phyloP scores from a whole-genome alignment of 1,140 invertebrate genomes.

The Lasioglossum baleicum region DNA sequence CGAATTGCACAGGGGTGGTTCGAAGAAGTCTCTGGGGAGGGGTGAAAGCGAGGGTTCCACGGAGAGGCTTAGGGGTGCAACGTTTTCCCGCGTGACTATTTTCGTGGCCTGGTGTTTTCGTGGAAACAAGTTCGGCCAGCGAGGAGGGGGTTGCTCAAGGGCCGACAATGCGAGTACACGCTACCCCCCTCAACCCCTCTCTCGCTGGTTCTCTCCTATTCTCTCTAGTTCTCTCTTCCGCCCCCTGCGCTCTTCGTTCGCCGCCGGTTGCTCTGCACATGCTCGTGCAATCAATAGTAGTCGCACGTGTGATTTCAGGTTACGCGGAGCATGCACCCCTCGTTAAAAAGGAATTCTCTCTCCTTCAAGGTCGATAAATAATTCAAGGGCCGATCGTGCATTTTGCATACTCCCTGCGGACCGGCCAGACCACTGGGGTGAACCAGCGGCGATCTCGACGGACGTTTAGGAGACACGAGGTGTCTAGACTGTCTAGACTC shows the following conservation, averaged over 20 bases:
- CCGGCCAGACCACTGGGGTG: neutral
- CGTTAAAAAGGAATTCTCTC: constrained; percentile 2
- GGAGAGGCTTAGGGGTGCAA: neutral
- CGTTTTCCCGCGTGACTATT: neutral
- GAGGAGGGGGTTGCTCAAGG: neutral
- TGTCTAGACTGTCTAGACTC: too few species aligned
- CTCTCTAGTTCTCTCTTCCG: too few species aligned
- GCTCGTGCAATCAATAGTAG: constrained; percentile 3
- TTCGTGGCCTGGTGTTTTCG: neutral
- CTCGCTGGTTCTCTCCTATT: too few species aligned
- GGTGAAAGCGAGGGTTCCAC: neutral
- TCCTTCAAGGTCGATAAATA: constrained; percentile 2
- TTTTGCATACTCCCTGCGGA: neutral
- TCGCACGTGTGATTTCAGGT: constrained; percentile 5
- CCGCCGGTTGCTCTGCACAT: neutral
- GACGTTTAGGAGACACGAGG: too few species aligned
- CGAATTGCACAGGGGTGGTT: neutral
- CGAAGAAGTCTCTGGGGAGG: neutral
- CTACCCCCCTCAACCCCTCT: neutral
- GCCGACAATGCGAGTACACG: neutral
- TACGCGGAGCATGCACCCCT: constrained; percentile 1
- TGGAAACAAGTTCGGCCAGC: neutral
- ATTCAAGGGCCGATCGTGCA: neutral
- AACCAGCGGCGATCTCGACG: too few species aligned
- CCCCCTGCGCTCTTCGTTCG: too few species aligned